A percentile compares a stretch with the other conserved stretches of the same genome.
phyloP scores from a whole-genome alignment of 1,140 invertebrate species.

The Helicorthomorpha holstii region DNA sequence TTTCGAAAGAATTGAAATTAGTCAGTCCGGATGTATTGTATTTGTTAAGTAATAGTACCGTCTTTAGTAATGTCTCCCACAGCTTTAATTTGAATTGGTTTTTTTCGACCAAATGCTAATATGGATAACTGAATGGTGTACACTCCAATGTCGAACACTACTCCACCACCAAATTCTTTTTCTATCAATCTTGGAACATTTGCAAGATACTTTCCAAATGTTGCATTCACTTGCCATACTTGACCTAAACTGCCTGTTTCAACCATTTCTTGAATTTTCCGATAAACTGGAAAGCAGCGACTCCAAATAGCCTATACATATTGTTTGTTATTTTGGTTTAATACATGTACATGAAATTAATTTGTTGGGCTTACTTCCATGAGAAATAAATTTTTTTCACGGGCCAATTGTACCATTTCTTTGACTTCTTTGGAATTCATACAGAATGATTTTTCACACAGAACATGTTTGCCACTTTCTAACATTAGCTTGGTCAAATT shows the following conservation, averaged over 20 bases:
- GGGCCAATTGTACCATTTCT: constrained; percentile 38
- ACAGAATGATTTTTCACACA: constrained; percentile 70
- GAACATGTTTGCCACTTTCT: constrained; percentile 53
- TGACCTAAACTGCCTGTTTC: neutral
- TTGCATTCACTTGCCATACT: neutral
- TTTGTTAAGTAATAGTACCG: neutral
- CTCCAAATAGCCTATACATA: neutral
- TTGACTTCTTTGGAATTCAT: constrained; percentile 48
- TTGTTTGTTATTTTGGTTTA: neutral
- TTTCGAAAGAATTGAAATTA: no score
- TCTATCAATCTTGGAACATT: neutral
- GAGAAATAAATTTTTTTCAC: constrained; percentile 46
- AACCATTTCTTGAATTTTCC: neutral
- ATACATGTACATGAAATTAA: neutral
- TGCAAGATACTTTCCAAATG: neutral
- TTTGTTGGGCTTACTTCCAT: constrained; percentile 40
- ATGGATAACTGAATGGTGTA: neutral
- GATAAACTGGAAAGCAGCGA: neutral
- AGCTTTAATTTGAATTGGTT: neutral
- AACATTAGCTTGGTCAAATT: constrained; percentile 46
- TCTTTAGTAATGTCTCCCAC: neutral
- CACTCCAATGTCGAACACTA: neutral
- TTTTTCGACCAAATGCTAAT: neutral
- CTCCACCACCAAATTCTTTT: neutral
- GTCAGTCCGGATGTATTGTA: no score